Base-by-base conservation (phyloP, 1,140 invertebrate genomes). In the Papilio polytes region DNA sequence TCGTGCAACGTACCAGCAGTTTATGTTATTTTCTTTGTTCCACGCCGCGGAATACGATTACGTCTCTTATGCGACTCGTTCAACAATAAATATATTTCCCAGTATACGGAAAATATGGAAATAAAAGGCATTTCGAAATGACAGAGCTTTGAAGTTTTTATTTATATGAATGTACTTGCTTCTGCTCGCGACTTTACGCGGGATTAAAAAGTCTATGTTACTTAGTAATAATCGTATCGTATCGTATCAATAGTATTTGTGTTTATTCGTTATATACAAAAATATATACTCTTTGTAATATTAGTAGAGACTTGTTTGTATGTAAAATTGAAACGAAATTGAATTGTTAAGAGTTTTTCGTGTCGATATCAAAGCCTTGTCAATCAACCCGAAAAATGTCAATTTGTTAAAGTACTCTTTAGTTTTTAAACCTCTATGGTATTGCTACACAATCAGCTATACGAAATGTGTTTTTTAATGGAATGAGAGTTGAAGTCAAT, bases 1-100 rank as follows among this genome's bases (percentile, higher is more conserved):
- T 70, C 12, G 63, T 70, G 26, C 22, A 36, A n/a, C 15, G 26
- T 63, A 63, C 63, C 12, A 70, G 22, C 22, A 66, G 26, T 70
- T 70, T 70, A 36, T 70, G 26, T 70, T 63, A 63, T 63, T 63
- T 70, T 70, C 63, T 70, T 70, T 70, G 63, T 70, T 70, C 12
- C 4, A 70, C 63, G 63, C 63, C 26, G 26, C 63, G 12, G 26
- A 70, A 70, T 70, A 70, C 63, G 63, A 70, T 70, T 70, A 70
- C 26, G 63, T 36, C 26, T 31, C 26, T 70, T 70, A 70, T 70
- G 26, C 31, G 59, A 10, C 22, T 70, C 31, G 63, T 70, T 70
- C 63, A 31, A 31, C 63, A 31, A 70, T 70, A 70, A 31, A 70
- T 70, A 31, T 70, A 70, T 70, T 70, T 31, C 26, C 12, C 12